phyloP scores from a whole-genome alignment of 2,113 vertebrate genomes.

The Channa argus region DNA sequence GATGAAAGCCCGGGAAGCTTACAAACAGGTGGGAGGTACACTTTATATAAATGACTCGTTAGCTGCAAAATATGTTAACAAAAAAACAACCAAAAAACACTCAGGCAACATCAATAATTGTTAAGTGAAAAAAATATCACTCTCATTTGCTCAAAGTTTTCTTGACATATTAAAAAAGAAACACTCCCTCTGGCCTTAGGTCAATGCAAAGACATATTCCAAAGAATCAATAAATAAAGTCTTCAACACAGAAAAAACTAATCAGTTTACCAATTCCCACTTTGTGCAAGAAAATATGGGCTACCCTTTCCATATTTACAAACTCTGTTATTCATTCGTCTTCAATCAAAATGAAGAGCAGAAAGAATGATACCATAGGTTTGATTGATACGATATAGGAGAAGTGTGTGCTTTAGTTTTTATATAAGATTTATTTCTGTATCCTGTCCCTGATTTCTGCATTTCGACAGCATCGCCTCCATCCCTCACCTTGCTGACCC shows the following conservation, averaged over 20 bases:
- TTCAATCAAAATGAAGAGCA: conserved; percentile 59
- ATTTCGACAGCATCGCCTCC: conserved; percentile 58
- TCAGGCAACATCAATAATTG: conserved; percentile 80
- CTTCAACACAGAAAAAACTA: conserved; percentile 72
- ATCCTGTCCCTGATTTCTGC: conserved; percentile 80
- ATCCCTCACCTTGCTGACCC: conserved; percentile 10
- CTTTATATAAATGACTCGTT: conserved; percentile 75
- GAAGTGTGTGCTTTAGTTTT: conserved; percentile 79
- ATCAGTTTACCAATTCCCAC: conserved; percentile 64
- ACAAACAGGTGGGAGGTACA: conserved; percentile 80
- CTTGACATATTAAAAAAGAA: conserved; percentile 70
- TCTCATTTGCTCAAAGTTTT: conserved; percentile 68
- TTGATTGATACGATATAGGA: conserved; percentile 69
- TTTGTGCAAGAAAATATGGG: conserved; percentile 83
- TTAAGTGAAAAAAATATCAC: conserved; percentile 69
- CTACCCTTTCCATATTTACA: conserved; percentile 79
- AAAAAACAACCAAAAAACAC: conserved; percentile 83
- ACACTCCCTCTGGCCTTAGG: conserved; percentile 70
- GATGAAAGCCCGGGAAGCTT: conserved; percentile 79
- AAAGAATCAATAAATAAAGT: conserved; percentile 81
- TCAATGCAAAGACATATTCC: conserved; percentile 77
- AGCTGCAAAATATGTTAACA: conserved; percentile 81
- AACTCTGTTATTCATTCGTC: conserved; percentile 53
- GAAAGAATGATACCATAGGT: conserved; percentile 61
- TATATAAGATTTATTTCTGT: conserved; percentile 65